Evolutionary conservation across 2,797 vertebrate species (phyloP).

Genomic region (Gymnothorax javanicus): DNA sequence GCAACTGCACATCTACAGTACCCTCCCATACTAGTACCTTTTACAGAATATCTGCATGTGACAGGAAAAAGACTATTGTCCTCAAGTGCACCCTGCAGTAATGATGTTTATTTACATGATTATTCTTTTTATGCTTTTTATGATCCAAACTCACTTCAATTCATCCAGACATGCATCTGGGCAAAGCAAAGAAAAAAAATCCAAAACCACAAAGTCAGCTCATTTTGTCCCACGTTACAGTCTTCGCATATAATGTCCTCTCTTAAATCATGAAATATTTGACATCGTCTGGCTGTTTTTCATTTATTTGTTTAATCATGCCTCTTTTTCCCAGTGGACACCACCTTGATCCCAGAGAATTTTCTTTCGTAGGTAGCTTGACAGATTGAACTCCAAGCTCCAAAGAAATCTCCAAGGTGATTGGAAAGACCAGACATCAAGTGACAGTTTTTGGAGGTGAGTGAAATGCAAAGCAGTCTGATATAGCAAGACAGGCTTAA

Average conservation of each 20-base stretch:
- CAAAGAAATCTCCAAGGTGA: constrained; percentile 65
- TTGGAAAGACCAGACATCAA: constrained; percentile 22
- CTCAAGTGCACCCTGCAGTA: not conserved
- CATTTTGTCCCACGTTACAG: constrained; percentile 56
- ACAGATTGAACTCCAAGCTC: constrained; percentile 43
- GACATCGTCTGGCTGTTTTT: constrained; percentile 64
- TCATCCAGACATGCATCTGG: too few species aligned
- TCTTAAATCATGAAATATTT: constrained; percentile 52
- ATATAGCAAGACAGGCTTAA: constrained; percentile 61
- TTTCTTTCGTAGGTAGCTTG: constrained; percentile 43
- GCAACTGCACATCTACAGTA: too few species aligned
- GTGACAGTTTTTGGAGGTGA: constrained; percentile 41
- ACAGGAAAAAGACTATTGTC: not conserved
- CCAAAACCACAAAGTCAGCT: not conserved
- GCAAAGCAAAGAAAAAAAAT: too few species aligned
- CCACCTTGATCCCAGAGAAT: constrained; percentile 44
- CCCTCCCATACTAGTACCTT: too few species aligned
- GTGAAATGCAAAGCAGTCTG: constrained; percentile 55
- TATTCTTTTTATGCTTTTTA: too few species aligned
- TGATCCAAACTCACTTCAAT: too few species aligned
- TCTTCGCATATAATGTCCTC: constrained; percentile 47
- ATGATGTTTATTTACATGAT: not conserved
- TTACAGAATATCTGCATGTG: not conserved
- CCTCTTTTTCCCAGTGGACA: constrained; percentile 53
- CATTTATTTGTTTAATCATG: constrained; percentile 27